Evolutionary conservation across 53 echinoderm and acorn worm species (phyloP).

Genomic region (Stichopus horrens): DNA sequence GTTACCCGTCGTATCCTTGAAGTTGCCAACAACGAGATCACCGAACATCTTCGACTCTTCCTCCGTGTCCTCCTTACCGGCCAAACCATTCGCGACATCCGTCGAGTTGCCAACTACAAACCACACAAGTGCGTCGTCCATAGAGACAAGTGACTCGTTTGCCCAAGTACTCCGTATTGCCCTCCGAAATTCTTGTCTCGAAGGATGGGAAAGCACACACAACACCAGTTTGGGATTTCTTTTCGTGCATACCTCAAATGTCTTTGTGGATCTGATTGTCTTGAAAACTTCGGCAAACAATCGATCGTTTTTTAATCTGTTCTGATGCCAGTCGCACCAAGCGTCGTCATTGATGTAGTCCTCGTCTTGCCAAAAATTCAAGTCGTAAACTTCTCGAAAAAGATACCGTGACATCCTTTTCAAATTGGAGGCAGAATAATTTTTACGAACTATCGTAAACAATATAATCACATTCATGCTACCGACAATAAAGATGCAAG

Average conservation of each 20-base stretch:
- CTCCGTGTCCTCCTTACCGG: neutral
- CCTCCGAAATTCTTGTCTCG: neutral
- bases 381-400: neutral
- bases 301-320: neutral
- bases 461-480: neutral
- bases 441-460: neutral
- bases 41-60: neutral
- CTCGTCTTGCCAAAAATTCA: neutral
- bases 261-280: neutral
- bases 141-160: neutral
- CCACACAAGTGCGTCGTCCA: neutral
- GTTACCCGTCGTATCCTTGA: neutral
- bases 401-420: neutral
- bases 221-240: neutral
- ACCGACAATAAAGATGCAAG: neutral
- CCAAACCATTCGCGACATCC: too few species aligned
- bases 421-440: neutral
- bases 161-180: constrained; percentile 46
- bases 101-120: neutral
- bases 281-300: neutral
- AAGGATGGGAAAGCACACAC: neutral
- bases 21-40: constrained; percentile 43
- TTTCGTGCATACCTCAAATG: neutral
- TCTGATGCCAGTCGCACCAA: neutral
- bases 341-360: neutral